Conservation (phyloP, 1,140 invertebrate species). For the Drosophila sucinea region DNA sequence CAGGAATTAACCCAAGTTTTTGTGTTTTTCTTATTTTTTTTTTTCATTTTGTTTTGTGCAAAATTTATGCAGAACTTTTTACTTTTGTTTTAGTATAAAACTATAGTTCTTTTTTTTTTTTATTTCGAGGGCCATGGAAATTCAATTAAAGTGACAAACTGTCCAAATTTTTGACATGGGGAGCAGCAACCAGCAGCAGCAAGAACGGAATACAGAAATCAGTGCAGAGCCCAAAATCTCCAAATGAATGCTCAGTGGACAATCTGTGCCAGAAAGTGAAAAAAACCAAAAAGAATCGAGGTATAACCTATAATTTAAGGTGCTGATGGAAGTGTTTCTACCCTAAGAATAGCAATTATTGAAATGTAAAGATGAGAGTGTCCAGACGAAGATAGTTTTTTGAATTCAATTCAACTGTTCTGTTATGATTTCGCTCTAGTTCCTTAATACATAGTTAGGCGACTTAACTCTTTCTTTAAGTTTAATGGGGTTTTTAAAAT, state of each 20-base stretch:
- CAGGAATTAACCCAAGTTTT: constrained; percentile 66
- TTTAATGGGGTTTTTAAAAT: no score
- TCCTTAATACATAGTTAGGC: no score
- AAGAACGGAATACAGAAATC: constrained; percentile 21
- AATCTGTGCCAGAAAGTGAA: constrained; percentile 60
- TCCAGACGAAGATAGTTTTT: neutral
- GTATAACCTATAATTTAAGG: constrained; percentile 16
- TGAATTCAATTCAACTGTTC: no score
- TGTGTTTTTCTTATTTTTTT: constrained; percentile 6
- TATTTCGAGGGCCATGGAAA: constrained; percentile 65
- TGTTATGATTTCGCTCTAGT: no score
- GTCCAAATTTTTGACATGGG: constrained; percentile 79
- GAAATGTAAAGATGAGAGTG: neutral
- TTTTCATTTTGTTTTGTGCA: neutral
- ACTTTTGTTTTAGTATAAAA: constrained; percentile 15
- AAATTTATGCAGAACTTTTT: constrained; percentile 67
- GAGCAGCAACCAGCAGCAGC: constrained; percentile 27
- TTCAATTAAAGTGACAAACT: constrained; percentile 82
- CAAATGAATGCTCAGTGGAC: constrained; percentile 77
- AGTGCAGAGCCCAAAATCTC: constrained; percentile 43
- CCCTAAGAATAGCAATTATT: neutral
- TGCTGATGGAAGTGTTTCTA: neutral
- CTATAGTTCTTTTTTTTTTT: constrained; percentile 29
- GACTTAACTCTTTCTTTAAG: no score
- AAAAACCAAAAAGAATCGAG: constrained; percentile 1